Percentiles rank a stretch among this genome's conserved stretches.
Evolutionary conservation across 2,113 vertebrate species (phyloP).

Genomic region (Myrmecobius fasciatus): DNA sequence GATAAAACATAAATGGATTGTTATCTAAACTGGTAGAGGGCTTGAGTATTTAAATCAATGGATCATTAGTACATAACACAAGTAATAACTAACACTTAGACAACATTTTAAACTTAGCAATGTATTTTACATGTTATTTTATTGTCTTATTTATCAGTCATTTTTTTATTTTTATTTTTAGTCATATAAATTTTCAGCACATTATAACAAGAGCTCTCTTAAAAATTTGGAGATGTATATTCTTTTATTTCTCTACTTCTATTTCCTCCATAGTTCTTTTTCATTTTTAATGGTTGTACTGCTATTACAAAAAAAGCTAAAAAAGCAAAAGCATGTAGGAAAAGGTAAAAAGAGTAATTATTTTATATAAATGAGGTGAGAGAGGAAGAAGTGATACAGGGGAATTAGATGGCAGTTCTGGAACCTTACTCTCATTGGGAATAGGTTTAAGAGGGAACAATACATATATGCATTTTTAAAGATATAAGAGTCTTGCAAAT

Average conservation of each 20-base stretch:
- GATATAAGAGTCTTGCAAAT: too few relatives aligned
- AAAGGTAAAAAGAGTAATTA: too few relatives aligned
- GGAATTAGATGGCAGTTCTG: too few relatives aligned
- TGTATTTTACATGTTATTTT: neutral
- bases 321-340: too few relatives aligned
- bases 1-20: neutral
- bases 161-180: neutral
- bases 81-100: neutral
- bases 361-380: too few relatives aligned
- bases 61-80: neutral
- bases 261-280: neutral
- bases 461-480: too few relatives aligned
- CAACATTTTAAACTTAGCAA: neutral
- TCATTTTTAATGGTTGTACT: neutral
- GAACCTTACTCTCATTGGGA: too few relatives aligned
- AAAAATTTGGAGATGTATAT: slow-evolving; percentile 20
- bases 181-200: neutral
- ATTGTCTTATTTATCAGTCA: neutral
- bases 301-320: neutral
- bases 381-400: too few relatives aligned
- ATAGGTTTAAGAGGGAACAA: too few relatives aligned
- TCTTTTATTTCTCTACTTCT: neutral
- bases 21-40: neutral
- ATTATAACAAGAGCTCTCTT: slow-evolving; percentile 7
- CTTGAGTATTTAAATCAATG: neutral